Evolutionary conservation across 92 coral and sea anemone species (phyloP), one percentile per base, ranked within the genome.

Genomic region (Porites rus): DNA sequence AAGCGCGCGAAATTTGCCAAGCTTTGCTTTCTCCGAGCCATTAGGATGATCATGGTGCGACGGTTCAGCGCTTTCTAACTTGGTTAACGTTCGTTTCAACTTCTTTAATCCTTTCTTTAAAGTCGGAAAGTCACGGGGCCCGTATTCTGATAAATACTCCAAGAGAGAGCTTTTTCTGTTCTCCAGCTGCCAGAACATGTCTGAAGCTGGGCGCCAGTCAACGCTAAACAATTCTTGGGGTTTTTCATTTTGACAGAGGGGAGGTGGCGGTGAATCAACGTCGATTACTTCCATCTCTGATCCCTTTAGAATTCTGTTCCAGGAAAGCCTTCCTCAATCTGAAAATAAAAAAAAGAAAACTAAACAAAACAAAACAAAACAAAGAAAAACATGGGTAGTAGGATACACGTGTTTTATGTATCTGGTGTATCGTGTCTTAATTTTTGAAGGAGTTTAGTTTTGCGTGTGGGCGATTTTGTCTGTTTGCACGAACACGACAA

Each of bases 131-230:
- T 53, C 86, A n/a, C 86, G 60, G 0, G 66, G 68, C 4, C 86
- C 86, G 21, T 81, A 58, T 22, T 69, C 66, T 0, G 52, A 17
- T 25, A 81, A 22, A 66, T 81, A 81, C n/a, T 58, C 19, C 14
- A 69, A 31, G n/a, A 81, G 51, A 2, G 77, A 31, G 28, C 77
- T 69, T 70, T 70, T 70, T 25, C 31, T 70, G 58, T 69, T 59
- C 31, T 61, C 38, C 8, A 53, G 31, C 12, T 69, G 67, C 86
- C 86, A 81, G 58, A 46, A 56, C 86, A 70, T 52, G 19, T 70
- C 78, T 0, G 86, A 81, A 0, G 78, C 86, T 56, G 21, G n/a
- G 10, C 61, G 18, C 86, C 86, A 81, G 51, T 81, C 62, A 11
- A 81, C 63, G 14, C 77, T 69, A 51, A 61, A 79, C 2, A 81